Evolutionary conservation across 2,888 invertebrate genomes (phyloP), one percentile per base, ranked within the genome.

Genomic region (Harpagoxenus sublaevis): DNA sequence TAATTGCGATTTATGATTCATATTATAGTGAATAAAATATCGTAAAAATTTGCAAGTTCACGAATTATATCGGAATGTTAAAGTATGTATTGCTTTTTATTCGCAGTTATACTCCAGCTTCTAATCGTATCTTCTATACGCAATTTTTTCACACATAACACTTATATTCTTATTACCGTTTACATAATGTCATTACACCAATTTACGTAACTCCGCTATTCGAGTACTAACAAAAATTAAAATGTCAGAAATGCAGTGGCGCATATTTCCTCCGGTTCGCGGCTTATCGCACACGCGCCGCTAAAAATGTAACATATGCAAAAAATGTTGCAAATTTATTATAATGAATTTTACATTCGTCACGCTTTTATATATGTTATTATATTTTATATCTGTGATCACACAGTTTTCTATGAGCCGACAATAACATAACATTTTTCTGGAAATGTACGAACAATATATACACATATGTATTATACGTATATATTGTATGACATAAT

Each of bases 271-370:
- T 66, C 66, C 31, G 62, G 48, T 48, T 45, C 23, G 23, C 48
- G 48, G 48, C 62, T 75, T 75, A 75, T 35, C 62, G 8, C 48
- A 62, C 63, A 35, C 60, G 42, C 62, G 48, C 48, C 15, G 63
- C 35, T 75, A 63, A 63, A 75, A 35, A 23, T 63, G 15, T 35
- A 39, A 75, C 39, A 51, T 75, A 63, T 63, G 75, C 65, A 75
- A 75, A 75, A 75, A 75, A 51, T 65, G 39, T 45, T 63, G 23
- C 39, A 48, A 75, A 75, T 75, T 62, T 74, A 63, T 42, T 55
- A 42, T 66, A 55, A 68, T 78, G 28, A 68, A 68, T 68, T 68
- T 55, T 57, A 68, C 68, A 68, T 65, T 12, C 23, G 3, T 77
- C 62, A 63, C 63, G 39, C 39, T 78, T 66, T 28, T 55, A 48